Conservation (phyloP, 2,888 invertebrate genomes). For the Dolichomitus sp. region DNA sequence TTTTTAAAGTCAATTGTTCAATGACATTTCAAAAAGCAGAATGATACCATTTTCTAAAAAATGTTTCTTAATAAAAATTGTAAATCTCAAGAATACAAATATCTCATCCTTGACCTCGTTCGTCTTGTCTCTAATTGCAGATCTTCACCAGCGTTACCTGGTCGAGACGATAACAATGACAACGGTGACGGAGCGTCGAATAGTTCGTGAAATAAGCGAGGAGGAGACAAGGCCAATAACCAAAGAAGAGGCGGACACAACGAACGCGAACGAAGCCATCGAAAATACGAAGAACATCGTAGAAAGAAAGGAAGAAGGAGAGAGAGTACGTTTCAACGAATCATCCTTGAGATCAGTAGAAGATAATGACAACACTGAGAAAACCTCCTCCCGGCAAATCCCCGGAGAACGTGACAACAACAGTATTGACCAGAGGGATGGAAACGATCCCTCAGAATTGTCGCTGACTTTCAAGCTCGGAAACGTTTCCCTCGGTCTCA, state of each 20-base stretch:
- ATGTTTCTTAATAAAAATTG: not conserved
- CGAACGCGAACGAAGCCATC: constrained; percentile 53
- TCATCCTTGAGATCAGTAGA: constrained; percentile 6
- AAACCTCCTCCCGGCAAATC: constrained; percentile 55
- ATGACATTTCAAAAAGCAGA: no score
- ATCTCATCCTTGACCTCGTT: not conserved
- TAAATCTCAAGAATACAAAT: not conserved
- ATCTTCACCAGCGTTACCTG: constrained; percentile 87
- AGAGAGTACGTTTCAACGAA: constrained; percentile 35
- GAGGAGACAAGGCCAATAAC: constrained; percentile 75
- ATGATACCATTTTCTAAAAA: no score
- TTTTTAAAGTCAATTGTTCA: not conserved
- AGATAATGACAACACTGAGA: constrained; percentile 51
- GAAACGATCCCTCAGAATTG: constrained; percentile 86
- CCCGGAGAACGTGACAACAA: constrained; percentile 61
- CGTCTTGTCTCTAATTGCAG: constrained; percentile 67
- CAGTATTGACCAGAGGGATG: constrained; percentile 62
- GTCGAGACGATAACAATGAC: constrained; percentile 91
- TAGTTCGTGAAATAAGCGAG: constrained; percentile 87
- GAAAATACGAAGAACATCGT: constrained; percentile 49
- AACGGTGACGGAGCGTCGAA: constrained; percentile 89
- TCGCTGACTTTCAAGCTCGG: constrained; percentile 88
- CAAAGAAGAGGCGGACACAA: constrained; percentile 71
- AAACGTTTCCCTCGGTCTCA: constrained; percentile 87
- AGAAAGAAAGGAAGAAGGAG: constrained; percentile 53